phyloP scores from a whole-genome alignment of 2,888 invertebrate genomes.

The Xylota segnis region DNA sequence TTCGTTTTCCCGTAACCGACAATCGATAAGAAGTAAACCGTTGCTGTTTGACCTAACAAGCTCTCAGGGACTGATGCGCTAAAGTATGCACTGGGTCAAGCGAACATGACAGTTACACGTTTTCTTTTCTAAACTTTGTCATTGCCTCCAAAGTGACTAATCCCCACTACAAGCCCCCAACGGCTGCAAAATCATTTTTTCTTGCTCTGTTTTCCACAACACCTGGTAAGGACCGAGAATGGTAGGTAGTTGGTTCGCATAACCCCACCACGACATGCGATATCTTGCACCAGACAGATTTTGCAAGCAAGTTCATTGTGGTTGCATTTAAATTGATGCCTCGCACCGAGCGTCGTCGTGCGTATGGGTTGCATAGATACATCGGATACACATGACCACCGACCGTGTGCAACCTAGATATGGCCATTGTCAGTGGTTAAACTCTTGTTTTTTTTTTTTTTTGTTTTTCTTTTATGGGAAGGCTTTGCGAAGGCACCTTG shows the following conservation, averaged over 20 bases:
- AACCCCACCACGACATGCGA: constrained; percentile 7
- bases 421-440: constrained; percentile 27
- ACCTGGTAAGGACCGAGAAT: constrained; percentile 27
- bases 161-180: neutral
- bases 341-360: neutral
- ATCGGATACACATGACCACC: constrained; percentile 6
- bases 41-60: neutral
- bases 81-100: neutral
- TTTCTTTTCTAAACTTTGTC: neutral
- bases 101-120: neutral
- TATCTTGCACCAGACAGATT: neutral
- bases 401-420: constrained; percentile 35
- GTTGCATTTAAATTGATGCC: constrained; percentile 13
- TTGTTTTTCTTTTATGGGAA: constrained; percentile 1
- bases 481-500: neutral
- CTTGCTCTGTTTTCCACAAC: constrained; percentile 12
- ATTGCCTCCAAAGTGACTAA: neutral
- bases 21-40: too few relatives aligned
- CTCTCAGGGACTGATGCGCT: neutral
- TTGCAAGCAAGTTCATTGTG: constrained; percentile 43
- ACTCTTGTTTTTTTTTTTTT: constrained; percentile 1
- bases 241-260: constrained; percentile 10
- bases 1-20: too few relatives aligned
- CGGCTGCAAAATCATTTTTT: constrained; percentile 9
- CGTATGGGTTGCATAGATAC: constrained; percentile 27